Evolutionary conservation across 2,113 vertebrate genomes (phyloP).

Genomic region (Sceloporus tristichus): DNA sequence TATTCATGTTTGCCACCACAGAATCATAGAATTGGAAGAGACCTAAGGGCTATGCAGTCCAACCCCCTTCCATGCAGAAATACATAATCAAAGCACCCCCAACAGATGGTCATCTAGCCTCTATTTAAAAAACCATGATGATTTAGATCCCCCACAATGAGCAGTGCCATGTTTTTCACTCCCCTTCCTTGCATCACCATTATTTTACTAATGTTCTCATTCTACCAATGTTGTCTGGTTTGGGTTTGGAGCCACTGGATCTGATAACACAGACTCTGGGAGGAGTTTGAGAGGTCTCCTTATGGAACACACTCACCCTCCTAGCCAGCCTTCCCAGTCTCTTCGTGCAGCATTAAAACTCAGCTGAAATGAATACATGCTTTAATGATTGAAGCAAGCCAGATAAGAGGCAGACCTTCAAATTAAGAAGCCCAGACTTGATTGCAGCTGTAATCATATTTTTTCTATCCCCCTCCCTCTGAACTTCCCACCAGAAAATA

Average conservation of each 20-base stretch:
- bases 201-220: conserved; percentile 32
- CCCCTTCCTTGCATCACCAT: conserved; percentile 1
- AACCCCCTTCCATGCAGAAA: too few species aligned
- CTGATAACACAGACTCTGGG: conserved; percentile 51
- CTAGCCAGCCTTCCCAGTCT: conserved; percentile 26
- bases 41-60: too few species aligned
- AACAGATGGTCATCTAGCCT: too few species aligned
- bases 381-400: conserved; percentile 67
- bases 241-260: conserved; percentile 52
- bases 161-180: background rate
- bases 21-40: too few species aligned
- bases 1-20: conserved; percentile 38
- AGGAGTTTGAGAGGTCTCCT: conserved; percentile 42
- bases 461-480: conserved; percentile 51
- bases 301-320: background rate
- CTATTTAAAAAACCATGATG: background rate
- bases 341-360: conserved; percentile 56
- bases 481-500: conserved; percentile 68
- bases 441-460: conserved; percentile 65
- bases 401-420: conserved; percentile 73
- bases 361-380: conserved; percentile 46
- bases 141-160: background rate
- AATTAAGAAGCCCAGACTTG: conserved; percentile 66
- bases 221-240: conserved; percentile 34
- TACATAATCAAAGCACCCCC: too few species aligned